Base-by-base conservation (phyloP, 2,888 invertebrate genomes). In the Oxycera nigricornis region DNA sequence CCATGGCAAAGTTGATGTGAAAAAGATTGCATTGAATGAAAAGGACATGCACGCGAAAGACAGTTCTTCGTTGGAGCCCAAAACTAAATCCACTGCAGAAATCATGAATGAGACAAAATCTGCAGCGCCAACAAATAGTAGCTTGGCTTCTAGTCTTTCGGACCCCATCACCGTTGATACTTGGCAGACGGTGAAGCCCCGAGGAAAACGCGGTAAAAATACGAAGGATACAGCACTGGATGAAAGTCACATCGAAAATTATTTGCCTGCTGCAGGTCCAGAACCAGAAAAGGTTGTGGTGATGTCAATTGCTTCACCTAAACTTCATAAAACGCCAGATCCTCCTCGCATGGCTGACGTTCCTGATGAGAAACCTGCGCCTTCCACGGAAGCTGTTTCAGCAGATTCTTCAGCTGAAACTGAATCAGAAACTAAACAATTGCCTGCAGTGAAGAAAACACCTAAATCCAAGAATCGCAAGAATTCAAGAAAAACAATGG, bases 131-230 rank as follows among this genome's bases (percentile, higher is more conserved):
- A 11, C 31, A 39, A 62, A 9, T 17, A 62, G 7, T 2, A 9
- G n/a, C n/a, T 1, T 31, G 61, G 26, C 14, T 26, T 30, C 61
- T 17, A 28, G 20, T 11, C 2, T 14, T 11, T 17, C 17, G 28
- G 28, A 50, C 17, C 3, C 9, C 7, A 22, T 17, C 28, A 14
- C 50, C 6, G 57, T 24, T 22, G 57, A 59, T 9, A n/a, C 41
- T 46, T 77, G 77, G 77, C 73, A 75, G 59, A 77, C 75, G 2
- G 76, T 77, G n/a, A 74, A 73, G 62, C 57, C 75, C 24, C 61
- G 65, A 11, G 76, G 77, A 11, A 77, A 77, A 72, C 74, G 74
- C 14, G 35, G 31, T 35, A 73, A 70, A 55, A 46, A 73, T 11
- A 9, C 35, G 2, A 70, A 68, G 7, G 75, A 76, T 22, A 20